Percentiles rank a stretch among this genome's conserved stretches.
Conservation (phyloP, 1,140 invertebrate genomes). For the Elymnias hypermnestra region DNA sequence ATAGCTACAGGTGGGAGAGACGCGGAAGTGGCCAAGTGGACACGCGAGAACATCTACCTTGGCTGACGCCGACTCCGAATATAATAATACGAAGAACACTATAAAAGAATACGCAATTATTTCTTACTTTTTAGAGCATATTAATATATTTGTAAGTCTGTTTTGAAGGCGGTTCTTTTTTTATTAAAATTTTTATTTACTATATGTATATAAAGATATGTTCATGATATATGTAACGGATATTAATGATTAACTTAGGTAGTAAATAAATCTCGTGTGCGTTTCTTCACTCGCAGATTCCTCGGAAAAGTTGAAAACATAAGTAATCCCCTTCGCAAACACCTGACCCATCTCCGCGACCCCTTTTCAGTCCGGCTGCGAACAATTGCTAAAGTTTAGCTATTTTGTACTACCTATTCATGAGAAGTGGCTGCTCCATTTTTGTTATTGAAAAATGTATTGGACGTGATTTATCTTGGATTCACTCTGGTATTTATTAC, state of each 20-base stretch:
- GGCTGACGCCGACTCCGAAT: too few species aligned
- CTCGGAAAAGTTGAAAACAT: background rate
- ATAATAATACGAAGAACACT: too few species aligned
- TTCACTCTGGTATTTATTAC: background rate
- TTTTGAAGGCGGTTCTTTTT: too few species aligned
- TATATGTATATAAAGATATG: too few species aligned
- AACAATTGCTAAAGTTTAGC: constrained; percentile 4
- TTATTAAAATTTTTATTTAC: too few species aligned
- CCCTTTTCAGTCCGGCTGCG: background rate
- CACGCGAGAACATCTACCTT: too few species aligned
- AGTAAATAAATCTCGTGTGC: background rate
- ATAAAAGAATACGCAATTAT: too few species aligned
- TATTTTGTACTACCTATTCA: background rate
- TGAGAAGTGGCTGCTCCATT: background rate
- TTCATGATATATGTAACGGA: background rate
- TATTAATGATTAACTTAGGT: too few species aligned
- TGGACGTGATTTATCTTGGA: background rate
- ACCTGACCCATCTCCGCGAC: constrained; percentile 3
- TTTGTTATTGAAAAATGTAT: constrained; percentile 2
- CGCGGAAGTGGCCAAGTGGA: too few species aligned
- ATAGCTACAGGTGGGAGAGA: too few species aligned
- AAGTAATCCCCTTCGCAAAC: background rate
- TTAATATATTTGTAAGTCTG: too few species aligned
- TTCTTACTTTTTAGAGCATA: too few species aligned
- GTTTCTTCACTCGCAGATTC: background rate